These are phyloP conservation scores for Pyxicephalus adspersus DNA, from an alignment of 2,113 vertebrate genomes.

Conservation along the genomic window DNA sequence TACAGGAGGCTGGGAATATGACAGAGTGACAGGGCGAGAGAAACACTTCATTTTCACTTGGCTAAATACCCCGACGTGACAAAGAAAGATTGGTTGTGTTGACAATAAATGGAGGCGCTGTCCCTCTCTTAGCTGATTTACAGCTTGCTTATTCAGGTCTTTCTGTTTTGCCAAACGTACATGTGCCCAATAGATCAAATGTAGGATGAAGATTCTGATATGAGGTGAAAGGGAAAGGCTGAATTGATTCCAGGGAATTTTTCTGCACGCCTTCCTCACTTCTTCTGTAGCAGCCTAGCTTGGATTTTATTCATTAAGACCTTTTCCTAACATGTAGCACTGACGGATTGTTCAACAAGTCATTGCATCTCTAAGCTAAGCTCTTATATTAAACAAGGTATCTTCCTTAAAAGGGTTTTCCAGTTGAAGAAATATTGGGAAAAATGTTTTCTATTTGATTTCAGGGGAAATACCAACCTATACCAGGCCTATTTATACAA, in stretches of 20 bases:
- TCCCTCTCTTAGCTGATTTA: conserved; percentile 38
- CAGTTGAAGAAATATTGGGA: no score
- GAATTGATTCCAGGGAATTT: conserved; percentile 27
- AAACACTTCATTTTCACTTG: conserved; percentile 40
- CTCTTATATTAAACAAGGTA: no score
- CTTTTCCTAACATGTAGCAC: background rate
- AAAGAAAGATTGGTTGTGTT: conserved; percentile 21
- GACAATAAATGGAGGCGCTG: conserved; percentile 37
- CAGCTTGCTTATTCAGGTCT: conserved; percentile 33
- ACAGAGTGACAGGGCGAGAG: conserved; percentile 20
- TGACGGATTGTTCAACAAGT: background rate
- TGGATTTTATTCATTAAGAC: no score
- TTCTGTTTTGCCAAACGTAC: conserved; percentile 44
- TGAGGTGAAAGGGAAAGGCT: background rate
- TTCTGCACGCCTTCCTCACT: background rate
- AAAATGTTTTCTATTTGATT: no score
- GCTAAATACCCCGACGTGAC: conserved; percentile 28
- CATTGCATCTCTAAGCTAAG: no score
- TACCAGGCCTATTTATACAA: no score
- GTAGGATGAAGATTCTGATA: background rate
- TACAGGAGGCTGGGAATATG: conserved; percentile 16
- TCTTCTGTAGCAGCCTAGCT: no score
- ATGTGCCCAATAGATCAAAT: conserved; percentile 39
- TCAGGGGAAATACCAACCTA: no score
- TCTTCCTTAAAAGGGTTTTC: no score